Conservation (phyloP, 2,888 invertebrate genomes). For the Drosophila birchii region DNA sequence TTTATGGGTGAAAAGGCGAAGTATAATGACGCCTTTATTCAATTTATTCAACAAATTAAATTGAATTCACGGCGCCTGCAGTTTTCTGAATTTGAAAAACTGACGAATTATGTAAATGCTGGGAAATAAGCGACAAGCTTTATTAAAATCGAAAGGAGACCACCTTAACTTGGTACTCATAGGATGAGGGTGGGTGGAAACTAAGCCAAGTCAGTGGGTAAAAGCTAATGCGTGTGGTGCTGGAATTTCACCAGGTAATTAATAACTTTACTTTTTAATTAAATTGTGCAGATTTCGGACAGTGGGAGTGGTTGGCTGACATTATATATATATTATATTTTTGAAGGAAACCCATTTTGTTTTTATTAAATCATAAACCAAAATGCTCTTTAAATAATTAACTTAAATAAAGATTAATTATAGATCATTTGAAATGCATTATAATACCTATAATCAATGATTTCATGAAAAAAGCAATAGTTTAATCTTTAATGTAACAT, state of each 20-base stretch:
- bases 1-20: constrained; percentile 51
- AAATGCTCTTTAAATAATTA: neutral
- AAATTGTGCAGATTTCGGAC: constrained; percentile 4
- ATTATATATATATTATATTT: constrained; percentile 3
- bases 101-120: constrained; percentile 59
- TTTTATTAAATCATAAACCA: neutral
- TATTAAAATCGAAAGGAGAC: constrained; percentile 30
- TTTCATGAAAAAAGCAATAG: neutral
- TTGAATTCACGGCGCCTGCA: constrained; percentile 25
- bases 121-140: constrained; percentile 50
- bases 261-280: constrained; percentile 32
- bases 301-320: neutral
- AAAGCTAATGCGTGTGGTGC: constrained; percentile 21
- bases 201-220: constrained; percentile 23
- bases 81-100: constrained; percentile 64
- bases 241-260: constrained; percentile 25
- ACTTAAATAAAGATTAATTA: too few species aligned
- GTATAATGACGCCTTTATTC: constrained; percentile 42
- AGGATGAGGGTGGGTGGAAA: neutral
- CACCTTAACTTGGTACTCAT: neutral
- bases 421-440: neutral
- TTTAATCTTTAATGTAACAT: neutral
- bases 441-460: neutral
- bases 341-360: too few species aligned
- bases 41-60: constrained; percentile 57